A percentile compares a stretch with the other conserved stretches of the same genome.
These are phyloP conservation scores for Sprattus sprattus DNA, from an alignment of 2,113 vertebrate genomes.

Conservation along the genomic window DNA sequence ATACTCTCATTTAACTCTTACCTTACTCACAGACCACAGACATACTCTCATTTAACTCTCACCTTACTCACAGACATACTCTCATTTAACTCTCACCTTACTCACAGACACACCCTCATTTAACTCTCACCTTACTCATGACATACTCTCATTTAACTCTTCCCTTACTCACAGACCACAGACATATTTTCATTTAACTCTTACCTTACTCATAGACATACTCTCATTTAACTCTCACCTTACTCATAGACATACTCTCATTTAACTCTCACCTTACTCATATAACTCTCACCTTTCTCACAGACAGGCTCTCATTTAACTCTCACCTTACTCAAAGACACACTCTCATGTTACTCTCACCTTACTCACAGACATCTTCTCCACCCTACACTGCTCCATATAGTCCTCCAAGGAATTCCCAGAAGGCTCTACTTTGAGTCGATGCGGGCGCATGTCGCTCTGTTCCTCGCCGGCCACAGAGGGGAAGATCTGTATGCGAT, in stretches of 20 bases:
- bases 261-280: too few relatives aligned
- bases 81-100: constrained; percentile 45
- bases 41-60: constrained; percentile 6
- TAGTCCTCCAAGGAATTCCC: constrained; percentile 65
- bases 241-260: too few relatives aligned
- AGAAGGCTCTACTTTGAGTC: constrained; percentile 66
- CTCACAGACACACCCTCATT: too few relatives aligned
- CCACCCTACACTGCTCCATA: constrained; percentile 56
- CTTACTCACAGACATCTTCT: constrained; percentile 66
- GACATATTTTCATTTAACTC: too few relatives aligned
- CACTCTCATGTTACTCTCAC: constrained; percentile 41
- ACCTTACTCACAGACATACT: constrained; percentile 68
- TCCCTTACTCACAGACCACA: constrained; percentile 63
- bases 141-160: background rate
- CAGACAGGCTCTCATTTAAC: too few relatives aligned
- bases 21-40: too few relatives aligned
- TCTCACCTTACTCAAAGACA: too few relatives aligned
- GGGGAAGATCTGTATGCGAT: constrained; percentile 57
- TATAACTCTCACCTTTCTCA: too few relatives aligned
- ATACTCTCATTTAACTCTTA: too few relatives aligned
- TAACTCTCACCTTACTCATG: too few relatives aligned
- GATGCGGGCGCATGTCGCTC: constrained; percentile 62
- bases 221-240: too few relatives aligned
- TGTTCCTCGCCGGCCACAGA: constrained; percentile 57
- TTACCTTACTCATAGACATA: too few relatives aligned